A percentile compares a stretch with the other conserved stretches of the same genome.
These are phyloP conservation scores for Alectura lathami DNA, from an alignment of 2,113 vertebrate genomes.

Conservation along the genomic window DNA sequence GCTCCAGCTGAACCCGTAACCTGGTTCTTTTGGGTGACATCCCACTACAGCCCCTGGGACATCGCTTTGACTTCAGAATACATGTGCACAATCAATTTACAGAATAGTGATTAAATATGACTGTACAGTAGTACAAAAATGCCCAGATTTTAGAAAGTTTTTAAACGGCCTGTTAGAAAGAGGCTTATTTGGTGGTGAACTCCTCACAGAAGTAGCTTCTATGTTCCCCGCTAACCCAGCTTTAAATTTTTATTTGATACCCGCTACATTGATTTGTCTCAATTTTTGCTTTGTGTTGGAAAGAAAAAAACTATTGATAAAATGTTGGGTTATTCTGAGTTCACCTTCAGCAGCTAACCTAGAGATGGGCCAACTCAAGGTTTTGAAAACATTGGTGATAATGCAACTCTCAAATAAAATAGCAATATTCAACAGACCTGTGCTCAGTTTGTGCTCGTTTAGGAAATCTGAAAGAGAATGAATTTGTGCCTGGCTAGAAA, in stretches of 20 bases:
- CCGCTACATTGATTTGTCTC: neutral
- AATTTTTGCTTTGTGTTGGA: neutral
- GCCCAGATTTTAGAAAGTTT: neutral
- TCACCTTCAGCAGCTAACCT: neutral
- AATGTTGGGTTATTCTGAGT: neutral
- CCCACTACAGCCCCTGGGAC: neutral
- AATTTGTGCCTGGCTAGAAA: neutral
- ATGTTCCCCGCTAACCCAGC: neutral
- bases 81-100: neutral
- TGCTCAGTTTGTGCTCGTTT: neutral
- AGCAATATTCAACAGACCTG: neutral
- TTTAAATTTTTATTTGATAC: neutral
- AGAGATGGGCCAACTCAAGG: neutral
- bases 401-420: neutral
- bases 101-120: neutral
- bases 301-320: neutral
- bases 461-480: neutral
- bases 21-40: neutral
- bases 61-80: neutral
- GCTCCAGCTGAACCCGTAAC: neutral
- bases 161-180: neutral
- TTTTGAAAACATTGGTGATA: neutral
- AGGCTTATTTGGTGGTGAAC: neutral
- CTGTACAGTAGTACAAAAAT: neutral
- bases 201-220: neutral